Evolutionary conservation across 2,888 invertebrate genomes (phyloP).

Genomic region (Ormyrus pomaceus): DNA sequence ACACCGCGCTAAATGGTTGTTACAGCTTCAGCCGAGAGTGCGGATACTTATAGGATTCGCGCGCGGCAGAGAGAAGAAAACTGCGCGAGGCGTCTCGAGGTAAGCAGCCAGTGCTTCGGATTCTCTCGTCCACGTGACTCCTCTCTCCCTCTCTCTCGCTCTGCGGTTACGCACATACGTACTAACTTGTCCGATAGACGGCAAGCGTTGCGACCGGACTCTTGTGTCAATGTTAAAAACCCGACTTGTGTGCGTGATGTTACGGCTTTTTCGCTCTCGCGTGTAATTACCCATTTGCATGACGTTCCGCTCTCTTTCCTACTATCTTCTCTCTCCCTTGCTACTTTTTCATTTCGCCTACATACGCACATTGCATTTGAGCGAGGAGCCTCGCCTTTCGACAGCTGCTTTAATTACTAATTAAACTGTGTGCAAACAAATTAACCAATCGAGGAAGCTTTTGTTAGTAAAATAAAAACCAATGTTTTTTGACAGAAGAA

Average conservation of each 20-base stretch:
- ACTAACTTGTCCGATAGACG: slow-evolving; percentile 3
- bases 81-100: neutral
- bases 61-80: too few relatives aligned
- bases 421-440: too few relatives aligned
- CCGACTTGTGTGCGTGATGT: neutral
- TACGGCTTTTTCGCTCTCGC: neutral
- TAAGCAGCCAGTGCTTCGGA: neutral
- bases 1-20: too few relatives aligned
- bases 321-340: neutral
- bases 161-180: neutral
- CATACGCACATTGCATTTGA: too few relatives aligned
- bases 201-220: slow-evolving; percentile 4
- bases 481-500: too few relatives aligned
- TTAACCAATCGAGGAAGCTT: too few relatives aligned
- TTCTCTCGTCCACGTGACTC: neutral
- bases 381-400: too few relatives aligned
- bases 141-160: slow-evolving; percentile 13
- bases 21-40: too few relatives aligned
- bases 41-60: too few relatives aligned
- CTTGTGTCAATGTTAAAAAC: slow-evolving; percentile 29
- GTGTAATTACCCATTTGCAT: slow-evolving; percentile 38
- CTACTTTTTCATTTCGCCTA: neutral
- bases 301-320: slow-evolving; percentile 21
- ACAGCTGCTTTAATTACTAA: too few relatives aligned
- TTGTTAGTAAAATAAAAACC: too few relatives aligned